Conservation (phyloP, 2,113 vertebrate genomes). For the Fulica atra region DNA sequence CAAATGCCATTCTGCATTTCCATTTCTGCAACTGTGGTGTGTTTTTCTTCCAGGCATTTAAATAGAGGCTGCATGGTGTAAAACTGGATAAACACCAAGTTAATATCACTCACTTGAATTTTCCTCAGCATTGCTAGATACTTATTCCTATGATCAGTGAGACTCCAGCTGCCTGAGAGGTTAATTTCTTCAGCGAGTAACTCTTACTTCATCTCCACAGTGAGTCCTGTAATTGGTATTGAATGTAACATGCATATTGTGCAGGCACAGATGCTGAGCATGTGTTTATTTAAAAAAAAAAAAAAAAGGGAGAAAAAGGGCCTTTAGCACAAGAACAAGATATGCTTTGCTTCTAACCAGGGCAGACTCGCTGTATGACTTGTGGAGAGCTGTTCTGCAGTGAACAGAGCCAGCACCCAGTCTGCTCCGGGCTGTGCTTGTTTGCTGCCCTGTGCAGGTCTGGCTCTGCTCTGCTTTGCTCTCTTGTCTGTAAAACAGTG, state of each 20-base stretch:
- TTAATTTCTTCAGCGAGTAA: conserved; percentile 14
- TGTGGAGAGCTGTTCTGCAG: background rate
- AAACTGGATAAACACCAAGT: background rate
- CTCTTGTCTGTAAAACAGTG: background rate
- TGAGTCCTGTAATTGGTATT: background rate
- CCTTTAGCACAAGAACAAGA: background rate
- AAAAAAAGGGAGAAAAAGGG: background rate
- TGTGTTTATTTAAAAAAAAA: background rate
- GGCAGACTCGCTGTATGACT: background rate
- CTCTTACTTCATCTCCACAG: background rate
- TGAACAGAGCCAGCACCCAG: background rate
- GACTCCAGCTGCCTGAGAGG: conserved; percentile 13
- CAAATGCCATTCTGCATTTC: background rate
- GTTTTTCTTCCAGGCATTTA: background rate
- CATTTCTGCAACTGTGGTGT: background rate
- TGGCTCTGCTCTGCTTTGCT: background rate
- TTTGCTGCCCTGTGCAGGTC: background rate
- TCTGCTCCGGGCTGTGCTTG: background rate
- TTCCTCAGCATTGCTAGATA: background rate
- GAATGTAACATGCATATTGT: background rate
- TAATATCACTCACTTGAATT: background rate
- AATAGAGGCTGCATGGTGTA: background rate
- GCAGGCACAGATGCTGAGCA: background rate
- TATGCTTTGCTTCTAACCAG: background rate
- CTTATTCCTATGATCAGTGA: background rate